Evolutionary conservation across 2,888 invertebrate species (phyloP).

Genomic region (Ectropis crepuscularia): DNA sequence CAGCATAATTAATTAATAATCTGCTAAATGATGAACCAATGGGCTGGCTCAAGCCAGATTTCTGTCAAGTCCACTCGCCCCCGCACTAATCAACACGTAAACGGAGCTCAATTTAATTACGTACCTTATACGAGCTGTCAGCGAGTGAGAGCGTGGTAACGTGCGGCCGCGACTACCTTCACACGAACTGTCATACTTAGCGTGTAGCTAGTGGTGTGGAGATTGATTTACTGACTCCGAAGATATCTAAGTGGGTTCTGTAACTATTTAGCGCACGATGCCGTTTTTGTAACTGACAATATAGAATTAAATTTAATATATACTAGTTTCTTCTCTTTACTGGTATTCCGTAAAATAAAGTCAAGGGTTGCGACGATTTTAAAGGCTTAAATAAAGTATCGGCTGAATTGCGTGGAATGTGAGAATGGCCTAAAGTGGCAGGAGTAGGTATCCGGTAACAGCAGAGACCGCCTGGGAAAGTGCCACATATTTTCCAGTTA

Average conservation of each 20-base stretch:
- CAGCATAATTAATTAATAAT: background rate
- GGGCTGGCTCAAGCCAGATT: constrained; percentile 4
- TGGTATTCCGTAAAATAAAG: too few relatives aligned
- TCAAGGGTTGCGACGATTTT: too few relatives aligned
- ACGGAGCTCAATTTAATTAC: constrained; percentile 39
- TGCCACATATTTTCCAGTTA: too few relatives aligned
- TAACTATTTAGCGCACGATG: constrained; percentile 13
- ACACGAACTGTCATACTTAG: constrained; percentile 55
- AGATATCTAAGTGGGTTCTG: constrained; percentile 50
- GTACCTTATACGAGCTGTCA: constrained; percentile 16
- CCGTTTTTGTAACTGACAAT: too few relatives aligned
- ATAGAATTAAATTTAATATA: too few relatives aligned
- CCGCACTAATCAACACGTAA: constrained; percentile 2
- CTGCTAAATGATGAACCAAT: background rate
- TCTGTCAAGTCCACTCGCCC: constrained; percentile 6
- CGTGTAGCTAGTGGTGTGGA: constrained; percentile 56
- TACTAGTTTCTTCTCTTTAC: too few relatives aligned
- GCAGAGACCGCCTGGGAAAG: too few relatives aligned
- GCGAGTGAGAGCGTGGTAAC: too few relatives aligned
- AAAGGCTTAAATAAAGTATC: too few relatives aligned
- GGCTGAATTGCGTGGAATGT: too few relatives aligned
- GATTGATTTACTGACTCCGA: constrained; percentile 57
- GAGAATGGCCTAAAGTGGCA: too few relatives aligned
- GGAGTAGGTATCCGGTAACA: too few relatives aligned
- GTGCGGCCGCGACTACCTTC: constrained; percentile 40